A percentile compares a stretch with the other conserved stretches of the same genome.
Evolutionary conservation across 1,140 invertebrate species (phyloP).

Genomic region (Orchestia grillus): DNA sequence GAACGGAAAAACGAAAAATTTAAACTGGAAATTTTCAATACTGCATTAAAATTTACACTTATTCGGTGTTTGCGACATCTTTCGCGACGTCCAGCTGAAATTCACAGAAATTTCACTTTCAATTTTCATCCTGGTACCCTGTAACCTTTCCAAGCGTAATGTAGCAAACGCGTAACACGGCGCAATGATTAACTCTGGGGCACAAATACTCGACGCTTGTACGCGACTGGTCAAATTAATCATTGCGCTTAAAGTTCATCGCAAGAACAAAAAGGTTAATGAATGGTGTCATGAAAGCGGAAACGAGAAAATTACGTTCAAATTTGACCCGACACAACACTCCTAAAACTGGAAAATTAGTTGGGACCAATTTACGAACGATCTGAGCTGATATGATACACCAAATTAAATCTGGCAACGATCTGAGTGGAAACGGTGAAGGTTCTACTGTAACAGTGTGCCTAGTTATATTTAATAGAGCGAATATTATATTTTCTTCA

Average conservation of each 20-base stretch:
- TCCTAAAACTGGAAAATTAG: neutral
- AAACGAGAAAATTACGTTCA: neutral
- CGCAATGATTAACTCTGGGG: neutral
- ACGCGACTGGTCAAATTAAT: neutral
- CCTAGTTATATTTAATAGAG: neutral
- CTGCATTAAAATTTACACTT: neutral
- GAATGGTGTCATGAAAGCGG: neutral
- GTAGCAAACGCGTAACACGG: neutral
- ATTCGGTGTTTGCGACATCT: neutral
- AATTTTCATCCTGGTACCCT: neutral
- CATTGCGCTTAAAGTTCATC: neutral
- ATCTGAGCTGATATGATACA: neutral
- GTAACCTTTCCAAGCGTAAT: neutral
- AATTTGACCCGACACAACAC: neutral
- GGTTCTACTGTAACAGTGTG: neutral
- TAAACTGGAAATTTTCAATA: neutral
- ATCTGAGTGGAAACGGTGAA: neutral
- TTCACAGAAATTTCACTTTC: neutral
- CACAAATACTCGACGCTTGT: neutral
- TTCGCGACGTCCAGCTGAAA: neutral
- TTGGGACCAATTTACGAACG: neutral
- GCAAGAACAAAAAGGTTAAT: neutral
- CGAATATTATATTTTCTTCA: neutral
- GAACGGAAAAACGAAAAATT: neutral
- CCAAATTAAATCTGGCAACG: neutral